phyloP scores from a whole-genome alignment of 2,888 invertebrate species.

The Noctua fimbriata region DNA sequence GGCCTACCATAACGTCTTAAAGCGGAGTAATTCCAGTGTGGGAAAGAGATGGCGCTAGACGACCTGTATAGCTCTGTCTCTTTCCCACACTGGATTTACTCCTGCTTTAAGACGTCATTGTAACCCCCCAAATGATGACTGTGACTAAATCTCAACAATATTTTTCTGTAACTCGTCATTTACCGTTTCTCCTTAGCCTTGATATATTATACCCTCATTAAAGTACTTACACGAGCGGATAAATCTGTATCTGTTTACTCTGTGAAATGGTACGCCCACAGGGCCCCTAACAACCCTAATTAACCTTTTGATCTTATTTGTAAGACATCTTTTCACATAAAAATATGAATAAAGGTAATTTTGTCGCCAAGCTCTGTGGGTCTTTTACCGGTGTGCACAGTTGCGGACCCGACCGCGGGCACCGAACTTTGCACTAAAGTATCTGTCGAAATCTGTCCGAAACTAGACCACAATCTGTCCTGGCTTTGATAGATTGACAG shows the following conservation, averaged over 20 bases:
- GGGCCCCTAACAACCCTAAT: neutral
- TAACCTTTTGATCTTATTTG: neutral
- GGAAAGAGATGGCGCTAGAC: no score
- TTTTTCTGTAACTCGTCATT: neutral
- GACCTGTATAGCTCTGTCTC: no score
- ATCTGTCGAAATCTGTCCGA: no score
- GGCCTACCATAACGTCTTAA: no score
- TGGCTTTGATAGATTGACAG: neutral
- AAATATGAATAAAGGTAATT: neutral
- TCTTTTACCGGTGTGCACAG: neutral
- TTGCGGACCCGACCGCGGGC: neutral
- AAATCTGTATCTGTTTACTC: neutral
- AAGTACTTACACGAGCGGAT: neutral
- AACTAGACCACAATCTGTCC: neutral
- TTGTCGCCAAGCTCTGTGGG: neutral
- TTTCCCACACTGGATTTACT: no score
- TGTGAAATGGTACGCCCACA: neutral
- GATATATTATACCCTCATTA: neutral
- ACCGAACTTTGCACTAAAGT: neutral
- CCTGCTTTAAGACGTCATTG: no score
- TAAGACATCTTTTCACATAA: neutral
- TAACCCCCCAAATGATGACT: neutral
- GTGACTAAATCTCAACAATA: neutral
- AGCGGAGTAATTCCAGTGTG: no score
- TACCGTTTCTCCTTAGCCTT: neutral